These are phyloP conservation scores for Elegia similella DNA, from an alignment of 2,888 invertebrate genomes.

Conservation along the genomic window DNA sequence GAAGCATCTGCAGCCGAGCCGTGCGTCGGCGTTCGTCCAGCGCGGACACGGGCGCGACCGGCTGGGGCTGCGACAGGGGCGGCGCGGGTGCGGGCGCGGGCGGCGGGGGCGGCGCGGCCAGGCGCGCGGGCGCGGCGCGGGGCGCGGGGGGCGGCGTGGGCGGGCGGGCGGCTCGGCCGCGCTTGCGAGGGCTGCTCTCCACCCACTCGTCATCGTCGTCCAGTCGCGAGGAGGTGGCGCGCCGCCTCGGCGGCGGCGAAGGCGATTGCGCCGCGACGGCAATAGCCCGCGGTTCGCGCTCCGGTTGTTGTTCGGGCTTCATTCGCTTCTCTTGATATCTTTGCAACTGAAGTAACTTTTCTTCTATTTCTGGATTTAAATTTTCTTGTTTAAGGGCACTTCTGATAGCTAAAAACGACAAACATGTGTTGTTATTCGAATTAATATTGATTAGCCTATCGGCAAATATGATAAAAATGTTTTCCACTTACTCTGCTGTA, in stretches of 20 bases:
- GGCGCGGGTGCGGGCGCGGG: conserved; percentile 32
- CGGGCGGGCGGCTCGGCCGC: conserved; percentile 37
- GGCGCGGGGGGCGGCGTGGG: conserved; percentile 30
- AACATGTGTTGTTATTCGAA: not conserved
- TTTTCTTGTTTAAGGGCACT: conserved; percentile 96
- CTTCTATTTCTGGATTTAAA: conserved; percentile 95
- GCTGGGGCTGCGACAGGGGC: conserved; percentile 30
- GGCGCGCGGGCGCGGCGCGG: conserved; percentile 52
- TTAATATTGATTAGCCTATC: not conserved
- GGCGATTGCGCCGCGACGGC: conserved; percentile 42
- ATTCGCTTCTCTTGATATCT: conserved; percentile 91
- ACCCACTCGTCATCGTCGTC: conserved; percentile 74
- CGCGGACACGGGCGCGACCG: conserved; percentile 33
- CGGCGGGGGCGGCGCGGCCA: conserved; percentile 43
- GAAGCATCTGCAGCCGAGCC: conserved; percentile 85
- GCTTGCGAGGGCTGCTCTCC: conserved; percentile 62
- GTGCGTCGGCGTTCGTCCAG: conserved; percentile 77
- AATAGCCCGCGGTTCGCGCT: conserved; percentile 57
- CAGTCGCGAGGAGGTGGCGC: conserved; percentile 47
- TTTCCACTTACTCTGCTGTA: conserved; percentile 91
- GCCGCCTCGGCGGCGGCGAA: conserved; percentile 54
- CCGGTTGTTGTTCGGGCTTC: conserved; percentile 78
- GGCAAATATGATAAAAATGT: conserved; percentile 31
- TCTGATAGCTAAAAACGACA: conserved; percentile 88
- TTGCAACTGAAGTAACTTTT: conserved; percentile 93